Conservation (phyloP, 1,140 invertebrate genomes). For the Venustaconcha ellipsiformis region DNA sequence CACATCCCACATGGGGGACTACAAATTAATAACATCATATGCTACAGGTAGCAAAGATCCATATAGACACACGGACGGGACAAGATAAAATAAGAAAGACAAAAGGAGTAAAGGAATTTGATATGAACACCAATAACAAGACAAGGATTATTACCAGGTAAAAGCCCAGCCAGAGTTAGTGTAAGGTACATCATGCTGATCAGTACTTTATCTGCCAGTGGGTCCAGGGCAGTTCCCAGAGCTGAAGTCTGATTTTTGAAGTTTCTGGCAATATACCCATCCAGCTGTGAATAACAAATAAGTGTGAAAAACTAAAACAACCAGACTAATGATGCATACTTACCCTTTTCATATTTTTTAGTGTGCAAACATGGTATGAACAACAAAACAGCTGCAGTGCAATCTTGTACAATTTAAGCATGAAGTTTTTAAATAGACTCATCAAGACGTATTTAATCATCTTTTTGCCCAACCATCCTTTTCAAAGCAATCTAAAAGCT, state of each 20-base stretch:
- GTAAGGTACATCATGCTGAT: constrained; percentile 90
- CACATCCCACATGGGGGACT: too few relatives aligned
- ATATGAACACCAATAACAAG: neutral
- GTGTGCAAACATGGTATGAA: too few relatives aligned
- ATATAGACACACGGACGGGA: neutral
- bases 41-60: too few relatives aligned
- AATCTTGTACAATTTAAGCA: too few relatives aligned
- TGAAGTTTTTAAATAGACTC: too few relatives aligned
- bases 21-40: too few relatives aligned
- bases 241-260: constrained; percentile 91
- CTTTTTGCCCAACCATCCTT: too few relatives aligned
- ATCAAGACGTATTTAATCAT: too few relatives aligned
- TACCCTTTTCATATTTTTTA: neutral
- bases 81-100: too few relatives aligned
- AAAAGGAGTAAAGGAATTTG: neutral
- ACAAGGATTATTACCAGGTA: constrained; percentile 76
- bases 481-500: too few relatives aligned
- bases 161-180: constrained; percentile 85
- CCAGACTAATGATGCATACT: neutral
- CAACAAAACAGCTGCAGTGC: too few relatives aligned
- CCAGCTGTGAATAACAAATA: constrained; percentile 76
- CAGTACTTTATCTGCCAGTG: constrained; percentile 96
- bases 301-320: neutral
- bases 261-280: constrained; percentile 95
- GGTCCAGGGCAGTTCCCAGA: constrained; percentile 95